Evolutionary conservation across 1,140 invertebrate genomes (phyloP).

Genomic region (Drosophila persimilis): DNA sequence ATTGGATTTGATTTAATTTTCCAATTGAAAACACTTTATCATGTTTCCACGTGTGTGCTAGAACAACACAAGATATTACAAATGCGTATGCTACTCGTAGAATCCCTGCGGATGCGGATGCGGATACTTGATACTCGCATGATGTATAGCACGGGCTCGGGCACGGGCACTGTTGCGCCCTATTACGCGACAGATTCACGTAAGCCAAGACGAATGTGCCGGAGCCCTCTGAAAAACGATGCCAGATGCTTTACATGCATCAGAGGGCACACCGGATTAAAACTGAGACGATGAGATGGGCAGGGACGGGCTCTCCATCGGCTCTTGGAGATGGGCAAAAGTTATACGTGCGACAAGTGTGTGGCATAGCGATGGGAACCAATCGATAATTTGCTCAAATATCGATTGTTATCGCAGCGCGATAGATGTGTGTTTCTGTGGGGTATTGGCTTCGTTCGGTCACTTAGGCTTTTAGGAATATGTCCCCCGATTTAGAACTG

Average conservation of each 20-base stretch:
- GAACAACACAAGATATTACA: slow-evolving; percentile 48
- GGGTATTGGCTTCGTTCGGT: too few relatives aligned
- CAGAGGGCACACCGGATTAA: slow-evolving; percentile 18
- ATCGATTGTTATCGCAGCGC: too few relatives aligned
- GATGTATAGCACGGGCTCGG: slow-evolving; percentile 17
- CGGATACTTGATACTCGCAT: slow-evolving; percentile 39
- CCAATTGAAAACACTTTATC: slow-evolving; percentile 81
- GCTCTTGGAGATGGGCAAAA: too few relatives aligned
- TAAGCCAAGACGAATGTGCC: slow-evolving; percentile 36
- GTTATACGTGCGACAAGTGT: too few relatives aligned
- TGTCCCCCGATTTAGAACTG: too few relatives aligned
- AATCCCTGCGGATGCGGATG: slow-evolving; percentile 7
- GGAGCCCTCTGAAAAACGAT: slow-evolving; percentile 18
- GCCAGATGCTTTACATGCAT: slow-evolving; percentile 42
- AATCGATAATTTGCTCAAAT: too few relatives aligned
- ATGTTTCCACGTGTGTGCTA: slow-evolving; percentile 47
- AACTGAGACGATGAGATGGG: background rate
- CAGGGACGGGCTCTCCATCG: background rate
- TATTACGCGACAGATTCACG: slow-evolving; percentile 41
- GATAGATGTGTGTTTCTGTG: too few relatives aligned
- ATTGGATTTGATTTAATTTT: slow-evolving; percentile 81
- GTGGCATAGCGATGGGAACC: too few relatives aligned
- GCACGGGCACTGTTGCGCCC: slow-evolving; percentile 34
- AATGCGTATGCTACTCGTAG: background rate
- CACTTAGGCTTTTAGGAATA: too few relatives aligned